Conservation (phyloP, 2,113 vertebrate genomes). For the Corythoichthys intestinalis region DNA sequence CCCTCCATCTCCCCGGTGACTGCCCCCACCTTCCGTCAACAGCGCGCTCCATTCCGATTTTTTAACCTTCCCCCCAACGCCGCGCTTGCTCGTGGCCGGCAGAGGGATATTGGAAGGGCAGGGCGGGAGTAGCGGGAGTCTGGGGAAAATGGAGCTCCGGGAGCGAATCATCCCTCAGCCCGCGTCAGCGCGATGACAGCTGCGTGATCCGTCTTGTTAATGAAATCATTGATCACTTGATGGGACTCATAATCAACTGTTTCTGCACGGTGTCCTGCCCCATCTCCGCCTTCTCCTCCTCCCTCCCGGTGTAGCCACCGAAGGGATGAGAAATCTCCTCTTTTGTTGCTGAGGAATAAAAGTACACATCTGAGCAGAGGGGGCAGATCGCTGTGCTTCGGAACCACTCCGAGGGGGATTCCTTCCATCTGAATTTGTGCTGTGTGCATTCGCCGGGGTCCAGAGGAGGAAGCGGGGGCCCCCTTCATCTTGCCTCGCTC, state of each 20-base stretch:
- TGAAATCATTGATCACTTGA: conserved; percentile 99
- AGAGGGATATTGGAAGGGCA: conserved; percentile 52
- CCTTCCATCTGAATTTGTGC: conserved; percentile 45
- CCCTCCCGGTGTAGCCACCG: conserved; percentile 42
- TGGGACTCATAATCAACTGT: conserved; percentile 93
- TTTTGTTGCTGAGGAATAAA: background rate
- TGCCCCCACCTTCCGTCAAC: conserved; percentile 20
- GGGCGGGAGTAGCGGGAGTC: conserved; percentile 29
- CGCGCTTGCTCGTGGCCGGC: conserved; percentile 49
- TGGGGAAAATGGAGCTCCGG: conserved; percentile 81
- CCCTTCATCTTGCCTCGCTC: conserved; percentile 48
- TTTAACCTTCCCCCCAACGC: conserved; percentile 1
- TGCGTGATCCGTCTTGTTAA: conserved; percentile 98
- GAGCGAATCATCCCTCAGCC: conserved; percentile 91
- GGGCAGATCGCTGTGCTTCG: background rate
- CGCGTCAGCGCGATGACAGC: conserved; percentile 90
- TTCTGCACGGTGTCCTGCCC: conserved; percentile 69
- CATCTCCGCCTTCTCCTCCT: conserved; percentile 42
- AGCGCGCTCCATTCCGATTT: conserved; percentile 32
- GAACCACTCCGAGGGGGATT: conserved; percentile 23
- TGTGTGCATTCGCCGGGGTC: conserved; percentile 44
- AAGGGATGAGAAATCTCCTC: conserved; percentile 32
- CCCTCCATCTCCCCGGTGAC: background rate
- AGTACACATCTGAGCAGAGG: background rate
- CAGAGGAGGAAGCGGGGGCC: conserved; percentile 38